Evolutionary conservation across 1,140 invertebrate genomes (phyloP), one percentile per base, ranked within the genome.

Genomic region (Drosophila nannoptera): DNA sequence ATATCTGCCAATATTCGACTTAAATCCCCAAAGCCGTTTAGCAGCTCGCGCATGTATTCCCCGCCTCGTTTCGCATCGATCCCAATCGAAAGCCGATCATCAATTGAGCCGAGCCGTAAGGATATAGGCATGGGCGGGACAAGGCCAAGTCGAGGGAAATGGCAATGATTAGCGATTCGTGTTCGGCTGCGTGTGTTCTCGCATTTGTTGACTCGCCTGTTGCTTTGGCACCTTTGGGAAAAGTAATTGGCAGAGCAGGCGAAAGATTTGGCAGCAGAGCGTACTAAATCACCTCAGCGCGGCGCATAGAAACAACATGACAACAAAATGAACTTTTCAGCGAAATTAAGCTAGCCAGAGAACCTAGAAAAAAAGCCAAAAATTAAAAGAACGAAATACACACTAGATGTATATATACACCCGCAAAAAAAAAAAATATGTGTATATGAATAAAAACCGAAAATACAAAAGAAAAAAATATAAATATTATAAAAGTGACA

Each of bases 251-350:
- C 32, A 45, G 54, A 70, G 73, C 60, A 84, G 78, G 72, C 78
- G 76, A 69, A 84, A 84, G 80, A 80, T 83, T 83, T 84, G 76
- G 80, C 80, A 83, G 65, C 75, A 63, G 76, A 77, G 69, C 69
- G 73, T 76, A 80, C 65, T 83, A 83, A 83, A 83, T 83, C 80
- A 83, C 73, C 71, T 76, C 66, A 48, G 42, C 69, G 66, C 55
- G 77, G 69, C 80, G 81, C 80, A 80, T 83, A 72, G 80, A 84
- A 83, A 83, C 80, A 83, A 84, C 80, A 76, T 83, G 80, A 80
- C 73, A 83, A 83, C 80, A 80, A 83, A 83, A 83, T 83, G 80
- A 83, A 66, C 76, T 76, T 66, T 80, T 83, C 80, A 83, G 80
- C 80, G 68, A 83, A 76, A 73, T 73, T 76, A 70, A 63, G 77